phyloP scores from a whole-genome alignment of 2,113 vertebrate species.

The Agapornis roseicollis region DNA sequence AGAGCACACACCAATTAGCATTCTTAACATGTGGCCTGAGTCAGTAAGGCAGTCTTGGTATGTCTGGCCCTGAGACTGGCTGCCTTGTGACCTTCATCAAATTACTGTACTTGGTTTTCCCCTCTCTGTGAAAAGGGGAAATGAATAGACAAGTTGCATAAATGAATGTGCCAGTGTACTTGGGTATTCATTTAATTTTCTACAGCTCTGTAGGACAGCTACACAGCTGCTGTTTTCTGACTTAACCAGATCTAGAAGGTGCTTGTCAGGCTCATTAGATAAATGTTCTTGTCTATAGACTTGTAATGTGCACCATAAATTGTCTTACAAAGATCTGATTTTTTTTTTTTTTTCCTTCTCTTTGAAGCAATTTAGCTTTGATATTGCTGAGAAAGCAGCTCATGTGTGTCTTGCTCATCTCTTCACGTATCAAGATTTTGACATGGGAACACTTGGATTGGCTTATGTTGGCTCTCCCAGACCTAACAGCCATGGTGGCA shows the following conservation, averaged over 20 bases:
- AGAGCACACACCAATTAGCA: neutral
- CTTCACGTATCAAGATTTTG: slow-evolving; percentile 98
- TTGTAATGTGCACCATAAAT: neutral
- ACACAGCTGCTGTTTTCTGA: neutral
- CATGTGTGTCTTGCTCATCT: slow-evolving; percentile 94
- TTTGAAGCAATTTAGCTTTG: slow-evolving; percentile 93
- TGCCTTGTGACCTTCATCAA: neutral
- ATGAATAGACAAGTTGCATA: neutral
- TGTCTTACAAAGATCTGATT: neutral
- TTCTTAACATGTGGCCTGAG: neutral
- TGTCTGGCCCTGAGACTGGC: neutral
- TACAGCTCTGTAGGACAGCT: neutral
- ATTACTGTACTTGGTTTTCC: neutral
- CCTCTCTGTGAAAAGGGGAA: neutral
- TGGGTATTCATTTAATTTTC: neutral
- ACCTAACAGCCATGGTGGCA: slow-evolving; percentile 88
- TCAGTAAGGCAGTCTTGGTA: neutral
- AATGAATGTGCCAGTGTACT: neutral
- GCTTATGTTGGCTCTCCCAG: slow-evolving; percentile 94
- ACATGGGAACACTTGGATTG: slow-evolving; percentile 93
- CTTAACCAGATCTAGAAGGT: neutral
- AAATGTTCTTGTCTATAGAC: neutral
- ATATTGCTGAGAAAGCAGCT: slow-evolving; percentile 92
- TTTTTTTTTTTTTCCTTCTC: neutral
- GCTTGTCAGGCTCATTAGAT: neutral